Evolutionary conservation across 2,888 invertebrate species (phyloP).

Genomic region (Thereva nobilitata): DNA sequence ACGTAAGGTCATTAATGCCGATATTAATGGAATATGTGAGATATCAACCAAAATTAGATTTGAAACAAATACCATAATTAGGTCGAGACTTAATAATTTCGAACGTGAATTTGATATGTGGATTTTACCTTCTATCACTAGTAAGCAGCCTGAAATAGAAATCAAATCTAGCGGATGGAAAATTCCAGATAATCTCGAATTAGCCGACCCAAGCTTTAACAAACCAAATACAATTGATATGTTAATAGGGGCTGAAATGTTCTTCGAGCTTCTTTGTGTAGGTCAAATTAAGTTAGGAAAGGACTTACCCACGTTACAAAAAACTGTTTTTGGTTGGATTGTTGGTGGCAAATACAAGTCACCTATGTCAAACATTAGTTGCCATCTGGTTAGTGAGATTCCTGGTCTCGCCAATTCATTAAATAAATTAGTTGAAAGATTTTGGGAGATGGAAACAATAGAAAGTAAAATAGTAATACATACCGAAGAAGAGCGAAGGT

Average conservation of each 20-base stretch:
- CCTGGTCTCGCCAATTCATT: neutral
- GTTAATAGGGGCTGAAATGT: slow-evolving; percentile 7
- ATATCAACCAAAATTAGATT: no score
- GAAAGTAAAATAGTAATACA: neutral
- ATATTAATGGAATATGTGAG: no score
- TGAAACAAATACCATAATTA: no score
- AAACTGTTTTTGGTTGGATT: slow-evolving; percentile 19
- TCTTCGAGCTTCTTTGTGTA: neutral
- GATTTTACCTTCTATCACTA: no score
- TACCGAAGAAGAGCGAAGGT: slow-evolving; percentile 20
- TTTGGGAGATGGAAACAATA: slow-evolving; percentile 33
- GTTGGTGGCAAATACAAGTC: neutral
- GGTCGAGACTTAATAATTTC: no score
- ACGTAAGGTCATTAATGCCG: no score
- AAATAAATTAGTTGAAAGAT: slow-evolving; percentile 10
- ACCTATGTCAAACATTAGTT: neutral
- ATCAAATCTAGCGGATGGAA: neutral
- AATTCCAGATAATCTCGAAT: neutral
- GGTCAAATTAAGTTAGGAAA: slow-evolving; percentile 17
- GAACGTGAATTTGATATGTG: no score
- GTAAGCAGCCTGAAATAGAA: neutral
- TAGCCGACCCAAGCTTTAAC: slow-evolving; percentile 6
- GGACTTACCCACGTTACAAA: slow-evolving; percentile 4
- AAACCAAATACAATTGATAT: slow-evolving; percentile 3
- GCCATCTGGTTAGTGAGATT: neutral